These are phyloP conservation scores for Amblyopsis rosae DNA, from an alignment of 2,113 vertebrate species.

Conservation along the genomic window DNA sequence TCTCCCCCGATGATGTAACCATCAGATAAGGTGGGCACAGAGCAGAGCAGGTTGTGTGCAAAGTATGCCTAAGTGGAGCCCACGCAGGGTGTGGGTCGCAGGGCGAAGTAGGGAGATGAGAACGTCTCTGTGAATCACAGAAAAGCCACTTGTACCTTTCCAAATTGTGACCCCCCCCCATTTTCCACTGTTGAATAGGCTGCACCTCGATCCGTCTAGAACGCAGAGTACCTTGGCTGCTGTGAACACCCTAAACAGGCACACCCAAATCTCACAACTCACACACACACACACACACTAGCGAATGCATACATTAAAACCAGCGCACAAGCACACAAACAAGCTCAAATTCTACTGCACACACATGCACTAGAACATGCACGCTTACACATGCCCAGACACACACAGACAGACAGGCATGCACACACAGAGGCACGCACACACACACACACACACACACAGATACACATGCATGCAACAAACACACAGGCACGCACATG, in stretches of 20 bases:
- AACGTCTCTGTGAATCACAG: no score
- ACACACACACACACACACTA: background rate
- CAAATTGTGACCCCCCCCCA: constrained; percentile 18
- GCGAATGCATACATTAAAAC: background rate
- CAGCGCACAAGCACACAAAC: constrained; percentile 40
- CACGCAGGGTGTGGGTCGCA: no score
- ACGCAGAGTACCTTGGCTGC: constrained; percentile 47
- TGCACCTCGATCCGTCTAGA: no score
- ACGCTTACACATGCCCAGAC: constrained; percentile 34
- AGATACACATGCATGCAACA: background rate
- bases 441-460: background rate
- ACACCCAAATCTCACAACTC: constrained; percentile 70
- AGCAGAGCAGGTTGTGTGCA: constrained; percentile 56
- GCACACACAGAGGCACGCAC: background rate
- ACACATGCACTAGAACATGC: background rate
- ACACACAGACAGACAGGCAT: constrained; percentile 66
- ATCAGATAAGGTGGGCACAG: constrained; percentile 61
- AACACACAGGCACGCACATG: constrained; percentile 8
- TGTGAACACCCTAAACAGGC: constrained; percentile 70
- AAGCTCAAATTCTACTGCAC: constrained; percentile 67
- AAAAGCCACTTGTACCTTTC: no score
- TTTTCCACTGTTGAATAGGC: constrained; percentile 16
- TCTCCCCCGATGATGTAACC: constrained; percentile 67
- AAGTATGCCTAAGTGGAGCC: constrained; percentile 67
- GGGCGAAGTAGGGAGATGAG: no score